phyloP scores from a whole-genome alignment of 2,888 invertebrate species.

The Pristionchus maxplancki region DNA sequence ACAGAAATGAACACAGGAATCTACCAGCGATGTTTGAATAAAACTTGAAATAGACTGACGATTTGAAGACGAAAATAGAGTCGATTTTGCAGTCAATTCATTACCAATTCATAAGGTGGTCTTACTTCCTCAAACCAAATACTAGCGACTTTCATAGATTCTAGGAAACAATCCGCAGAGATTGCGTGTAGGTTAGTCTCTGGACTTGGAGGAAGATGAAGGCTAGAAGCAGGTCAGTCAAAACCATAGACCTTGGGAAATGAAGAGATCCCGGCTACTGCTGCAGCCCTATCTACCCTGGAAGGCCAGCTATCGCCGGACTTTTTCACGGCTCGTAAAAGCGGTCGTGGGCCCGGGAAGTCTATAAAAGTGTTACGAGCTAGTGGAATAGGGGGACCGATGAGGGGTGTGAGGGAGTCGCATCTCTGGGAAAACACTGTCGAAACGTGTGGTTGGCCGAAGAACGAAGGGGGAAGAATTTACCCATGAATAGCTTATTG shows the following conservation, averaged over 20 bases:
- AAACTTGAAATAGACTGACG: no score
- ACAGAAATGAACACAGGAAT: no score
- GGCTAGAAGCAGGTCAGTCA: not conserved
- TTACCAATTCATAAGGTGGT: no score
- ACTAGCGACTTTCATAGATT: not conserved
- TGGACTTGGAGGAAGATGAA: not conserved
- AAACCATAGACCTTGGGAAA: not conserved
- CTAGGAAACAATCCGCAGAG: not conserved
- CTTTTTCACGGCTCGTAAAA: not conserved
- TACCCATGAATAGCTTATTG: no score
- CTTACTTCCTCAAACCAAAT: not conserved
- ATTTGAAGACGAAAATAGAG: no score
- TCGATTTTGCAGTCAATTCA: no score
- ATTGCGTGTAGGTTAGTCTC: not conserved
- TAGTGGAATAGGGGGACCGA: not conserved
- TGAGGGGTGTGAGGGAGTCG: not conserved
- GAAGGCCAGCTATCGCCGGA: not conserved
- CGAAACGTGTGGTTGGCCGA: no score
- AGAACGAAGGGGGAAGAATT: no score
- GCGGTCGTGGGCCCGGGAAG: not conserved
- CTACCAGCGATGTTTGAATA: no score
- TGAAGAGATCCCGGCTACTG: not conserved
- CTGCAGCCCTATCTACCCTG: not conserved
- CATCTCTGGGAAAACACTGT: not conserved
- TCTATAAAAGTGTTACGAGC: slow-evolving; percentile 44